A percentile compares a stretch with the other conserved stretches of the same genome.
These are phyloP conservation scores for Arvicanthis niloticus DNA, from an alignment of 2,113 vertebrate species.

Conservation along the genomic window DNA sequence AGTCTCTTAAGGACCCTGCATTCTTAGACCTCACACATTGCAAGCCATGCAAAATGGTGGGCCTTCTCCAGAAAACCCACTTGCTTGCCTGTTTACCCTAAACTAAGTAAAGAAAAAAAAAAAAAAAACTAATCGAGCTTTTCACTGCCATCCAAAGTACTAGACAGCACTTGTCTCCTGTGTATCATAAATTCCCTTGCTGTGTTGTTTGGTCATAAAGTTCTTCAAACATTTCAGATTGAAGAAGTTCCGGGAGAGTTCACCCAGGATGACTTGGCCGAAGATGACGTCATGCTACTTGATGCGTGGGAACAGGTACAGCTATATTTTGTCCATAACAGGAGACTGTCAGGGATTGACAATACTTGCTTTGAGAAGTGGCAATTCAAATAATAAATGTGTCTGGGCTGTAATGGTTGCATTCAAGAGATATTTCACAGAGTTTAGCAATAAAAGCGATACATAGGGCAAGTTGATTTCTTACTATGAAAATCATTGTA, in stretches of 20 bases:
- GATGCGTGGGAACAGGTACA: conserved; percentile 96
- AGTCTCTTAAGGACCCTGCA: too few relatives aligned
- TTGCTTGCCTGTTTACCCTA: background rate
- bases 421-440: background rate
- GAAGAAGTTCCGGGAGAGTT: conserved; percentile 97
- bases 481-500: conserved; percentile 26
- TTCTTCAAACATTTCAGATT: conserved; percentile 87
- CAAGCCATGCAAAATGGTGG: too few relatives aligned
- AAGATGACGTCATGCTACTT: conserved; percentile 97
- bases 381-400: background rate
- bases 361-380: background rate
- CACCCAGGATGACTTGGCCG: conserved; percentile 94
- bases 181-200: background rate
- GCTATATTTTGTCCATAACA: background rate
- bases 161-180: background rate
- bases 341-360: background rate
- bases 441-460: background rate
- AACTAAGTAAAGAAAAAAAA: conserved; percentile 7
- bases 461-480: background rate
- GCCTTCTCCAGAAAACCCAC: too few relatives aligned
- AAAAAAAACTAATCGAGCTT: background rate
- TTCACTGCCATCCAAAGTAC: background rate
- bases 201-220: background rate
- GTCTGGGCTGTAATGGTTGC: background rate
- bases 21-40: too few relatives aligned